A percentile compares a stretch with the other conserved stretches of the same genome.
phyloP scores from a whole-genome alignment of 1,140 invertebrate genomes.

The Condylostylus longicornis region DNA sequence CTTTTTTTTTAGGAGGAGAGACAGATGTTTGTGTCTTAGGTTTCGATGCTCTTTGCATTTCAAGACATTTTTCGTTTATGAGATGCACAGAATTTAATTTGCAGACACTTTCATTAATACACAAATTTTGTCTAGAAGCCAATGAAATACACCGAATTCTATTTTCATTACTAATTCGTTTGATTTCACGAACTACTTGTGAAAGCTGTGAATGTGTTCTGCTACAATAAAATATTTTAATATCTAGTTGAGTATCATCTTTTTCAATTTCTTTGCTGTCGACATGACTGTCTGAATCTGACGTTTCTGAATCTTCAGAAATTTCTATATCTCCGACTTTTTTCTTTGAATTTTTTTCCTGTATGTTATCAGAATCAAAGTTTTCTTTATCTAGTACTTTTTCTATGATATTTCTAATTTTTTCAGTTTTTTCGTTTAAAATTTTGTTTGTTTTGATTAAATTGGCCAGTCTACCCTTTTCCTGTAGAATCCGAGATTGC shows the following conservation, averaged over 20 bases:
- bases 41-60: slow-evolving; percentile 66
- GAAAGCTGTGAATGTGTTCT: slow-evolving; percentile 92
- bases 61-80: slow-evolving; percentile 90
- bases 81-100: slow-evolving; percentile 59
- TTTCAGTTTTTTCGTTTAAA: slow-evolving; percentile 36
- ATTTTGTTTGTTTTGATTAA: slow-evolving; percentile 40
- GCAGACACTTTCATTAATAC: slow-evolving; percentile 72
- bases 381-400: background rate
- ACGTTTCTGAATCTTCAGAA: slow-evolving; percentile 7
- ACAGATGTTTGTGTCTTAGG: slow-evolving; percentile 36
- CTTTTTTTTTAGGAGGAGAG: slow-evolving; percentile 28
- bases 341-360: slow-evolving; percentile 19
- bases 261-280: slow-evolving; percentile 38
- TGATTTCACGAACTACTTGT: slow-evolving; percentile 85
- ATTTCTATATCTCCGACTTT: slow-evolving; percentile 18
- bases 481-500: slow-evolving; percentile 45
- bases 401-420: slow-evolving; percentile 7
- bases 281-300: slow-evolving; percentile 12
- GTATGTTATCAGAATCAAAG: slow-evolving; percentile 9
- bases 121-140: slow-evolving; percentile 84
- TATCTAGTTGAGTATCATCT: slow-evolving; percentile 29
- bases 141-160: slow-evolving; percentile 64
- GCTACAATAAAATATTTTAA: slow-evolving; percentile 82
- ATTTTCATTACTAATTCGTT: slow-evolving; percentile 62
- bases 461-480: slow-evolving; percentile 36